Conservation (phyloP, 2,797 vertebrate species). For the Parotocinclus haroldoi region DNA sequence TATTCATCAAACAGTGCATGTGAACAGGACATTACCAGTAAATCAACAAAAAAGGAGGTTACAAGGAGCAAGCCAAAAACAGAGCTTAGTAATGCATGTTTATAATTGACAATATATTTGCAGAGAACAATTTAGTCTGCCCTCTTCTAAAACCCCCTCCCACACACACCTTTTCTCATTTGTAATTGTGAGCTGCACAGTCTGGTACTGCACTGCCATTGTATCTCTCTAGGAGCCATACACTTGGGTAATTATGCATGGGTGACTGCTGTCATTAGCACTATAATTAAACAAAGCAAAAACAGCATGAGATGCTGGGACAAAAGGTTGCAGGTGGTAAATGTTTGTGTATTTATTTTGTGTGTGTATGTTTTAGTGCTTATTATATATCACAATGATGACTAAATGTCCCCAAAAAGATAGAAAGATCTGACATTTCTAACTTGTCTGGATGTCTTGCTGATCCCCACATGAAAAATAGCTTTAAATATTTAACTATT, state of each 20-base stretch:
- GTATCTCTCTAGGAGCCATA: constrained; percentile 36
- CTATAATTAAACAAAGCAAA: constrained; percentile 43
- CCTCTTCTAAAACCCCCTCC: background rate
- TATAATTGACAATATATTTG: too few relatives aligned
- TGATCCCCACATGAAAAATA: too few relatives aligned
- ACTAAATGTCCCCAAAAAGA: too few relatives aligned
- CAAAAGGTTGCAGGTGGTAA: constrained; percentile 15
- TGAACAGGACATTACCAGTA: too few relatives aligned
- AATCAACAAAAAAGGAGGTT: too few relatives aligned
- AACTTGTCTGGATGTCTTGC: too few relatives aligned
- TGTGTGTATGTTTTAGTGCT: background rate
- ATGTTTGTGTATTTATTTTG: constrained; percentile 12
- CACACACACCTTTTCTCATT: constrained; percentile 14
- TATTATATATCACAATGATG: background rate
- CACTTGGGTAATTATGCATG: constrained; percentile 57
- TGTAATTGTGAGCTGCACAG: constrained; percentile 17
- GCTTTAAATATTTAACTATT: too few relatives aligned
- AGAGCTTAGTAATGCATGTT: too few relatives aligned
- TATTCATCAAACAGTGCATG: too few relatives aligned
- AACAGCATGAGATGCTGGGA: constrained; percentile 22
- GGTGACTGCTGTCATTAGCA: constrained; percentile 58
- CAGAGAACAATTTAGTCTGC: too few relatives aligned
- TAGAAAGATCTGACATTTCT: too few relatives aligned
- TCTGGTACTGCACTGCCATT: constrained; percentile 13
- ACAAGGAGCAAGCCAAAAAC: too few relatives aligned